Evolutionary conservation across 2,113 vertebrate species (phyloP).

Genomic region (Cranoglanis bouderius): DNA sequence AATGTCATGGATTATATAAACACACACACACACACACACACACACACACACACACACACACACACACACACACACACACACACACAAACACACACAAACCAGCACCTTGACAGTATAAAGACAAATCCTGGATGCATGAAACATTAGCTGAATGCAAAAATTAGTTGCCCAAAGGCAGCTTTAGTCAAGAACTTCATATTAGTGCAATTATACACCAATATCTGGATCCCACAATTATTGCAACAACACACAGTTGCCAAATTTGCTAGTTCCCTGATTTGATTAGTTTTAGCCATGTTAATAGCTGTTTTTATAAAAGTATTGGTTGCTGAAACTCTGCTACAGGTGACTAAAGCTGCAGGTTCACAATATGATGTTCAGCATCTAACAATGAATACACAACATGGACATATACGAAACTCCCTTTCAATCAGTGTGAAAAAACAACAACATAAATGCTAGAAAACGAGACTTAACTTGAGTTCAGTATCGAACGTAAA

Average conservation of each 20-base stretch:
- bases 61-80: too few relatives aligned
- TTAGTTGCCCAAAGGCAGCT: background rate
- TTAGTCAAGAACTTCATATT: background rate
- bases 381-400: constrained; percentile 1
- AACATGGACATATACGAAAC: background rate
- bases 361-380: background rate
- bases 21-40: too few relatives aligned
- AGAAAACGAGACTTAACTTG: background rate
- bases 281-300: background rate
- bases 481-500: background rate
- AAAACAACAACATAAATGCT: background rate
- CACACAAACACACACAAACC: too few relatives aligned
- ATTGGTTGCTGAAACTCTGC: background rate
- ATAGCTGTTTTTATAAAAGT: background rate
- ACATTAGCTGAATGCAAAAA: background rate
- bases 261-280: background rate
- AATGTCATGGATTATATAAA: background rate
- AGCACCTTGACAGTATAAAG: background rate
- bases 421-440: too few relatives aligned
- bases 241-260: background rate
- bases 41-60: too few relatives aligned
- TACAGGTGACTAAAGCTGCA: background rate
- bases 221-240: background rate
- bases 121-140: background rate
- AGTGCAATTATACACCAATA: background rate